A percentile compares a stretch with the other conserved stretches of the same genome.
These are phyloP conservation scores for Synanthedon myopaeformis DNA, from an alignment of 2,888 invertebrate species.

Conservation along the genomic window DNA sequence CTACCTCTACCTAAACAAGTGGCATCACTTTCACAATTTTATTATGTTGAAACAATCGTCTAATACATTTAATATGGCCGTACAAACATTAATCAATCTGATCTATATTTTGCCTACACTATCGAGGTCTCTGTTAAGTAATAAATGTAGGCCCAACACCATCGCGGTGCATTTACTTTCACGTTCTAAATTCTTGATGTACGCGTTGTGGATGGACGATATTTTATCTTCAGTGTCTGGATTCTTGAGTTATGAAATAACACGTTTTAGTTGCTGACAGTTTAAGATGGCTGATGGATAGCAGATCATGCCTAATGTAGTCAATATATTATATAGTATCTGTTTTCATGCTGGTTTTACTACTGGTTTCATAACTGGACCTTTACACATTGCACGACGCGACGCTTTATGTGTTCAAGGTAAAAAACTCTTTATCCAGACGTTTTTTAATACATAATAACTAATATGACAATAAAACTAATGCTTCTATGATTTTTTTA, in stretches of 20 bases:
- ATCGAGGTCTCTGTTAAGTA: conserved; percentile 17
- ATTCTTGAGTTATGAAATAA: neutral
- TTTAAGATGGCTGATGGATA: neutral
- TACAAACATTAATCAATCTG: conserved; percentile 19
- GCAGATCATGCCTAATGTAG: neutral
- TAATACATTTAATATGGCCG: conserved; percentile 12
- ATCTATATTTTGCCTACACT: conserved; percentile 6
- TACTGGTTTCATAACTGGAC: too few species aligned
- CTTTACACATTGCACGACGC: too few species aligned
- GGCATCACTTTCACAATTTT: neutral
- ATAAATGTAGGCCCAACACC: conserved; percentile 3
- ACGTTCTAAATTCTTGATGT: conserved; percentile 23
- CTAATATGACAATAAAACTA: too few species aligned
- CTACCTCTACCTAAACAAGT: neutral
- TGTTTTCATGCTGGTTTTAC: too few species aligned
- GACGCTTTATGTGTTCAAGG: too few species aligned
- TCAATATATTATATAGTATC: too few species aligned
- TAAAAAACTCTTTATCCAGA: too few species aligned
- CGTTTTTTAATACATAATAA: too few species aligned
- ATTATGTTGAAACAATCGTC: conserved; percentile 10
- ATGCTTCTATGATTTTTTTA: too few species aligned
- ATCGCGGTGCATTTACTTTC: conserved; percentile 21
- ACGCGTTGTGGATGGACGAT: conserved; percentile 9
- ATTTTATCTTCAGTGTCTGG: conserved; percentile 4
- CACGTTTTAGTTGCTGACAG: neutral